Conservation (phyloP, 2,797 vertebrate genomes). For the Phylloscopus collybita region DNA sequence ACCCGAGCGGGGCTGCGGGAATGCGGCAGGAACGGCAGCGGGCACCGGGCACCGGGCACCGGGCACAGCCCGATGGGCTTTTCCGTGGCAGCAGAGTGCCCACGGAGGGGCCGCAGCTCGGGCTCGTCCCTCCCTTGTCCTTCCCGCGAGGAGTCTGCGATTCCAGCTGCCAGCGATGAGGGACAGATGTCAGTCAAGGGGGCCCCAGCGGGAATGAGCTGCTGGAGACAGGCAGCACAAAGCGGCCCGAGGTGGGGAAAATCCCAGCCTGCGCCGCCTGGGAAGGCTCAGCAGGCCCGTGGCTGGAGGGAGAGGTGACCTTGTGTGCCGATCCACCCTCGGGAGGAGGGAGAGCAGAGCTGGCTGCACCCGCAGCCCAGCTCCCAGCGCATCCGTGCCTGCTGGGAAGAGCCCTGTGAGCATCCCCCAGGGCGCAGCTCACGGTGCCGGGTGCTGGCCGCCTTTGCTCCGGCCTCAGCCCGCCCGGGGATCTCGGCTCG, state of each 20-base stretch:
- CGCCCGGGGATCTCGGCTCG: fast-evolving
- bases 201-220: fast-evolving
- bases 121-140: neutral
- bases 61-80: neutral
- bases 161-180: neutral
- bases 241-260: neutral
- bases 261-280: neutral
- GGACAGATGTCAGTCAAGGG: neutral
- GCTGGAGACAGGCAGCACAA: neutral
- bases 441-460: fast-evolving
- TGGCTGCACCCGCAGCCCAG: neutral
- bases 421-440: neutral
- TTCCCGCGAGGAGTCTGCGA: neutral
- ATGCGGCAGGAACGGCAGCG: neutral
- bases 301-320: neutral
- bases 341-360: neutral
- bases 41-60: neutral
- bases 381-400: neutral
- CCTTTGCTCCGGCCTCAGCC: neutral
- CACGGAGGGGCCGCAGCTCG: fast-evolving
- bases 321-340: neutral
- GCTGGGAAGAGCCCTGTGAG: fast-evolving
- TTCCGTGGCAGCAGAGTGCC: neutral
- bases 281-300: neutral
- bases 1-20: neutral